phyloP scores from a whole-genome alignment of 2,113 vertebrate species.

The Trichomycterus rosablanca region DNA sequence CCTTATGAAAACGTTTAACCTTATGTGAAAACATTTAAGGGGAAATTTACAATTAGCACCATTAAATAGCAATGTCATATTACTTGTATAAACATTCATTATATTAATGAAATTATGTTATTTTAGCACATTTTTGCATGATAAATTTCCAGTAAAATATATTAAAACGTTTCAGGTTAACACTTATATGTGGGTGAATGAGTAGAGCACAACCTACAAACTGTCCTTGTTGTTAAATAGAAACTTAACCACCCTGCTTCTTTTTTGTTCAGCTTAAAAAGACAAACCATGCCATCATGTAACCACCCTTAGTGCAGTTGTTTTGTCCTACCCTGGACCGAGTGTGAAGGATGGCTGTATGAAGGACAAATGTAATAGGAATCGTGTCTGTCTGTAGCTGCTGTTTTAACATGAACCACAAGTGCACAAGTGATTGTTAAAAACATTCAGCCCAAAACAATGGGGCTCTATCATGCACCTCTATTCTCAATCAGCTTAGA shows the following conservation, averaged over 20 bases:
- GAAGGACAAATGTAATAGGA: slow-evolving; percentile 30
- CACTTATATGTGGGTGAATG: too few relatives aligned
- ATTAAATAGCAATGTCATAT: too few relatives aligned
- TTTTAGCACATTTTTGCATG: too few relatives aligned
- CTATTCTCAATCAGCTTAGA: not conserved
- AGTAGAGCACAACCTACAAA: too few relatives aligned
- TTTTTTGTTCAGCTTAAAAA: slow-evolving; percentile 29
- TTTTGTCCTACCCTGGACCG: slow-evolving; percentile 22
- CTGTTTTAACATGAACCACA: slow-evolving; percentile 25
- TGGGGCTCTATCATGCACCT: not conserved
- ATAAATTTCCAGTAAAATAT: too few relatives aligned
- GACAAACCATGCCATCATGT: slow-evolving; percentile 26
- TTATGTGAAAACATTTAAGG: too few relatives aligned
- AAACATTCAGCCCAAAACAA: slow-evolving; percentile 12
- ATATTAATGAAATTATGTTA: too few relatives aligned
- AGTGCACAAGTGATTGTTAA: slow-evolving; percentile 1
- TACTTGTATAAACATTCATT: too few relatives aligned
- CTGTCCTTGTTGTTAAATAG: slow-evolving; percentile 10
- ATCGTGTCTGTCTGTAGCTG: slow-evolving; percentile 19
- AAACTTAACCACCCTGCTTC: slow-evolving; percentile 3
- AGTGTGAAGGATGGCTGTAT: slow-evolving; percentile 30
- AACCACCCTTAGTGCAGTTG: slow-evolving; percentile 15
- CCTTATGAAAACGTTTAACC: too few relatives aligned
- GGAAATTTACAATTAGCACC: too few relatives aligned
- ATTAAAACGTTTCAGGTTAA: too few relatives aligned